Base-by-base conservation (phyloP, 2,797 vertebrate species). In the Capromys pilorides region DNA sequence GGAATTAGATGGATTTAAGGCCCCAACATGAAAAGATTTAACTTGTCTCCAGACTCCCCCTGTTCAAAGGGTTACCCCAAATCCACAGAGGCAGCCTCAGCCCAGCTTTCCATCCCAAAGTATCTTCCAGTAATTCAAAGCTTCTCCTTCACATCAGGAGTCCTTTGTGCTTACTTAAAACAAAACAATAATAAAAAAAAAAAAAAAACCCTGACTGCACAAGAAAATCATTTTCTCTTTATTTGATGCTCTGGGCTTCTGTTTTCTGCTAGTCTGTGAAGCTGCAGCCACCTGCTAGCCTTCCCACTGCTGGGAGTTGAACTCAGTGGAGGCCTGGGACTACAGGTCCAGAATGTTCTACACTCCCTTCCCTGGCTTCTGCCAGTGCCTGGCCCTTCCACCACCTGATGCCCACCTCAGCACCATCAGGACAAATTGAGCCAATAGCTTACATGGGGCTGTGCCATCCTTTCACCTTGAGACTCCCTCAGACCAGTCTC, bases 91-190 rank as follows among this genome's bases (percentile, higher is more conserved):
- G 67, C 39, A 64, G 86, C 75, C 33, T 94, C 39, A 61, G 75
- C 80, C 75, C 57, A 21, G n/a, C 82, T 88, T 94, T 73, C 69
- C 71, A 94, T 83, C 79, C 90, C 80, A 91, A 93, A 91, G 92
- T 86, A 92, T 94, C 88, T 85, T 91, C 90, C 77, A 93, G 78
- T 77, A 90, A 95, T 94, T 93, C 69, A 97, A 94, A 95, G 87
- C 95, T 81, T 54, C 57, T 61, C 41, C 64, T 94, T 61, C 54
- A 86, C 33, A 91, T 90, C 92, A 92, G 66, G 49, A 64, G 3
- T 93, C 96, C 92, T 92, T 24, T 22, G 90, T 90, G 90, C 84
- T 85, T 87, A 93, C 80, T 96, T 91, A 94, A 95, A 96, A 93
- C 82, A 93, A 96, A 95, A 95, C 86, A 95, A n/a, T n/a, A n/a